Conservation (phyloP, 2,888 invertebrate genomes). For the Tinea semifulvella region DNA sequence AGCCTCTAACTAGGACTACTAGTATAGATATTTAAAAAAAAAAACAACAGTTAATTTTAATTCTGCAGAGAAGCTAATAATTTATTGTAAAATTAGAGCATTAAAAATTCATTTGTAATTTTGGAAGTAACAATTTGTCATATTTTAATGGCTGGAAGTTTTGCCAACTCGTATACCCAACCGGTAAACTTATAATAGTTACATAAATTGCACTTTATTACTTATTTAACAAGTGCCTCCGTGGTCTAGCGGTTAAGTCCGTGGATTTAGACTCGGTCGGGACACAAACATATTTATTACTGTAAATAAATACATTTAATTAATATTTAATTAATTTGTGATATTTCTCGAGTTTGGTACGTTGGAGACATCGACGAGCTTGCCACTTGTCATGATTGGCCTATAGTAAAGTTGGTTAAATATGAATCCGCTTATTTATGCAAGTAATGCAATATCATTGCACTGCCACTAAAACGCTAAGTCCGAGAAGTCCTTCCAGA, state of each 20-base stretch:
- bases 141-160: conserved; percentile 51
- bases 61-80: conserved; percentile 2
- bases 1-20: too few species aligned
- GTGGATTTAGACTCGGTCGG: too few species aligned
- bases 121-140: conserved; percentile 40
- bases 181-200: conserved; percentile 13
- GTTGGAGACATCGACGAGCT: too few species aligned
- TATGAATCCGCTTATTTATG: too few species aligned
- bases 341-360: too few species aligned
- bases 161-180: conserved; percentile 23
- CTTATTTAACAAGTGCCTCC: neutral
- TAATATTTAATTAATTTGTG: too few species aligned
- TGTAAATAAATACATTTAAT: too few species aligned
- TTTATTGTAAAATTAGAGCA: conserved; percentile 23
- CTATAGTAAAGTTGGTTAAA: too few species aligned
- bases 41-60: conserved; percentile 7
- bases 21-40: too few species aligned
- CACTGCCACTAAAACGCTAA: neutral
- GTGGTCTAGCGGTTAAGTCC: too few species aligned
- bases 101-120: conserved; percentile 54
- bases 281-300: too few species aligned
- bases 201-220: conserved; percentile 7
- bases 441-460: neutral
- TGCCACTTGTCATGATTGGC: too few species aligned
- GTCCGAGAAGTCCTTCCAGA: neutral